Evolutionary conservation across 2,113 vertebrate species (phyloP).

Genomic region (Neomonachus schauinslandi): DNA sequence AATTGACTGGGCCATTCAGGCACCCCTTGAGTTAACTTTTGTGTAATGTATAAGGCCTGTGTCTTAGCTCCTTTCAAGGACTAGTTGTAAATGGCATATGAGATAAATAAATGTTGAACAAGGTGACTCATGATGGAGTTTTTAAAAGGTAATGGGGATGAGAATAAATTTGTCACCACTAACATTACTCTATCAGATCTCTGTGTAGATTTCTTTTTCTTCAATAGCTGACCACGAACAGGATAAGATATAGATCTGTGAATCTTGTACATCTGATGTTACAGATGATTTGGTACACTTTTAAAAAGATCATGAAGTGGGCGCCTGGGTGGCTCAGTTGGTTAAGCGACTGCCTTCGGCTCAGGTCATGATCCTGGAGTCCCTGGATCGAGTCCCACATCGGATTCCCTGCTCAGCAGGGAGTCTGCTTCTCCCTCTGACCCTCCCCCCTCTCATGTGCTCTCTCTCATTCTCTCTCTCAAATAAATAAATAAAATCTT

Average conservation of each 20-base stretch:
- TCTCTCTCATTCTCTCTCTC: no score
- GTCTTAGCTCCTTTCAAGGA: not conserved
- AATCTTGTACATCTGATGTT: not conserved
- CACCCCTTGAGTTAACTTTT: not conserved
- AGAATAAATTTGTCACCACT: not conserved
- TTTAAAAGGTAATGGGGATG: not conserved
- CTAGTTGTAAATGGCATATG: not conserved
- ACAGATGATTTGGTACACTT: not conserved
- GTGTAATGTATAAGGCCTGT: not conserved
- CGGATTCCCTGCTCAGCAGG: no score
- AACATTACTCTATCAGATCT: not conserved
- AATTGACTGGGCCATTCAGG: no score
- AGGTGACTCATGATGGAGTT: not conserved
- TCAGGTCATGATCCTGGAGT: no score
- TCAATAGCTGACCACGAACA: not conserved
- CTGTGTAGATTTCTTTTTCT: not conserved
- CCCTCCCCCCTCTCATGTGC: no score
- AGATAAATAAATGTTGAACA: not conserved
- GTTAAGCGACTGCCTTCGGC: no score
- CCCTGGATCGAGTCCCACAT: no score
- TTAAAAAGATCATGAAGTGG: not conserved
- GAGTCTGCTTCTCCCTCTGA: no score
- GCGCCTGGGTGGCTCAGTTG: no score
- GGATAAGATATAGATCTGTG: not conserved
- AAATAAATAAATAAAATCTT: no score